phyloP scores from a whole-genome alignment of 2,113 vertebrate genomes.

The Penelope pileata region DNA sequence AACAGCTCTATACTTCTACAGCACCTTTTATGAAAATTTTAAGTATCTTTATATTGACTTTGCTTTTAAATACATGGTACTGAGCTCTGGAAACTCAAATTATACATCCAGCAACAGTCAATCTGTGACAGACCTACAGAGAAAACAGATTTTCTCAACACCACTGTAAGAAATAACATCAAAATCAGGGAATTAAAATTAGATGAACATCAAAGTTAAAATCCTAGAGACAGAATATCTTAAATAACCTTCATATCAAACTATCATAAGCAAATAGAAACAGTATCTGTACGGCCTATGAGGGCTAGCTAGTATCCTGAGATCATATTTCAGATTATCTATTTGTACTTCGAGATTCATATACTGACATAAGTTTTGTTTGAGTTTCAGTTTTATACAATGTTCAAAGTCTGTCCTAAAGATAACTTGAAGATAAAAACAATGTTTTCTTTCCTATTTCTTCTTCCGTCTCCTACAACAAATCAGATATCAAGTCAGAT shows the following conservation, averaged over 20 bases:
- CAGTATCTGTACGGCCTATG: rapidly evolving
- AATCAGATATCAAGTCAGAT: not conserved
- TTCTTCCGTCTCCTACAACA: not conserved
- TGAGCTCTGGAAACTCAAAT: not conserved
- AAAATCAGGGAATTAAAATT: not conserved
- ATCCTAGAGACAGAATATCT: not conserved
- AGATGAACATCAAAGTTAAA: not conserved
- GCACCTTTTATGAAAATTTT: not conserved
- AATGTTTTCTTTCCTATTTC: not conserved
- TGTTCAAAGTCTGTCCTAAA: not conserved
- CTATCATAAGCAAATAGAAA: not conserved
- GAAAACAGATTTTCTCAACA: not conserved
- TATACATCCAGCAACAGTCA: not conserved
- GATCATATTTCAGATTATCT: not conserved
- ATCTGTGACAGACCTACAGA: not conserved
- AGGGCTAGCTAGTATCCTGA: not conserved
- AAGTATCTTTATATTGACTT: not conserved
- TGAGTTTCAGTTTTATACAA: not conserved
- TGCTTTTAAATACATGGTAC: not conserved
- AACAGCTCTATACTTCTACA: not conserved
- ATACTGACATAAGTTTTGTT: not conserved
- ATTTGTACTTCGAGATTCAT: not conserved
- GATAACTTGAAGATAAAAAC: not conserved
- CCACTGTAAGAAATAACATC: not conserved
- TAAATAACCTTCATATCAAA: not conserved